phyloP scores from a whole-genome alignment of 2,113 vertebrate genomes.

The Verasper variegatus region DNA sequence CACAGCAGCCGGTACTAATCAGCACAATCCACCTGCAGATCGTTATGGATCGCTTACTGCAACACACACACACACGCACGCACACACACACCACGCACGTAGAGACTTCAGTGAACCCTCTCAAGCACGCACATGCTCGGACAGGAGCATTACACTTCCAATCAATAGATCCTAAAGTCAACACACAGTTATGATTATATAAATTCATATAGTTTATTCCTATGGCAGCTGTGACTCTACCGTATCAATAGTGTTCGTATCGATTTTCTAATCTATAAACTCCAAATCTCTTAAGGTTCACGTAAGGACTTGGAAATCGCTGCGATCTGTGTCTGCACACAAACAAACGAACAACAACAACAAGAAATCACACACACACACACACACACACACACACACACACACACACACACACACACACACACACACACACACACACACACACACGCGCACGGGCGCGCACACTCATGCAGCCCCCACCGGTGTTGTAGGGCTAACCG shows the following conservation, averaged over 20 bases:
- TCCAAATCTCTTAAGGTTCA: neutral
- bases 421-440: neutral
- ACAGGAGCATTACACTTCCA: slow-evolving; percentile 7
- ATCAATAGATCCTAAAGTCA: slow-evolving; percentile 34
- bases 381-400: no score
- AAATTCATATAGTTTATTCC: no score
- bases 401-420: neutral
- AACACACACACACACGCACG: slow-evolving; percentile 50
- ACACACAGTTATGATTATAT: neutral
- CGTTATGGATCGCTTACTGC: slow-evolving; percentile 84
- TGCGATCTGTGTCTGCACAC: neutral
- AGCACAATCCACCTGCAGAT: slow-evolving; percentile 84
- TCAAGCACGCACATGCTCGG: slow-evolving; percentile 21
- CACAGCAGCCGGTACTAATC: slow-evolving; percentile 83
- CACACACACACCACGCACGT: slow-evolving; percentile 33
- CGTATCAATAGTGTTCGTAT: neutral
- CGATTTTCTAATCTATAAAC: neutral
- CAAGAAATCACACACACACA: neutral
- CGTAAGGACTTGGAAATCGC: neutral
- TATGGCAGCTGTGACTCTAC: no score
- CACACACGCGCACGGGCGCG: neutral
- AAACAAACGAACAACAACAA: neutral
- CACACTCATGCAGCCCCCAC: slow-evolving; percentile 20
- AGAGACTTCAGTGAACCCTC: slow-evolving; percentile 7
- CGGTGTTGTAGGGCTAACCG: slow-evolving; percentile 71